A percentile compares a stretch with the other conserved stretches of the same genome.
phyloP scores from a whole-genome alignment of 1,140 invertebrate genomes.

The Drosophila subobscura region DNA sequence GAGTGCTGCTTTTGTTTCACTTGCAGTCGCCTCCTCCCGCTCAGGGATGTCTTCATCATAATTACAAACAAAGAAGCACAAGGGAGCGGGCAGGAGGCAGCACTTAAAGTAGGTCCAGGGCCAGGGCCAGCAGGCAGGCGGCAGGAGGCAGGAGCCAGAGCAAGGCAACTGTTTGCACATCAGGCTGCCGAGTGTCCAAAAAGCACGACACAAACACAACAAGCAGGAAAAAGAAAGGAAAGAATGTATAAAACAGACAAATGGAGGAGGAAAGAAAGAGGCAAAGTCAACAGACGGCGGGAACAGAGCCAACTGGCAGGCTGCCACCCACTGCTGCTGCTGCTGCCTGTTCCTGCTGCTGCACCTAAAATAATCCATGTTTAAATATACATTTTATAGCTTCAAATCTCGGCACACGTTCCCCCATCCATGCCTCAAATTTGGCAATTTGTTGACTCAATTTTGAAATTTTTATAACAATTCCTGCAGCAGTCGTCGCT shows the following conservation, averaged over 20 bases:
- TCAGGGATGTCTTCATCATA: constrained; percentile 55
- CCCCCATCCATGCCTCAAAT: no score
- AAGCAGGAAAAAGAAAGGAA: constrained; percentile 1
- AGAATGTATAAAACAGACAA: neutral
- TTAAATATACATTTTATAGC: no score
- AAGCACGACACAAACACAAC: constrained; percentile 5
- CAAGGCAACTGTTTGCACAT: constrained; percentile 58
- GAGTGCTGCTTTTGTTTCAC: constrained; percentile 53
- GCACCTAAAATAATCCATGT: constrained; percentile 1
- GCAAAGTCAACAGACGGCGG: constrained; percentile 56
- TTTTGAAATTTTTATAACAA: no score
- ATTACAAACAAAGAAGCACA: constrained; percentile 68
- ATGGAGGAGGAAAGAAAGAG: constrained; percentile 19
- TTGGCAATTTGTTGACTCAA: no score
- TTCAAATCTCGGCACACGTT: no score
- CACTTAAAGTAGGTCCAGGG: no score
- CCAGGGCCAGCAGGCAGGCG: neutral
- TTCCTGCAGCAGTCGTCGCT: no score
- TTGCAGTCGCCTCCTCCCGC: constrained; percentile 36
- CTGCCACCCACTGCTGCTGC: constrained; percentile 7
- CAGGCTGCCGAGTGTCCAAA: constrained; percentile 46
- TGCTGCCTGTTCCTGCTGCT: constrained; percentile 12
- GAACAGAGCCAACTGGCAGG: constrained; percentile 8
- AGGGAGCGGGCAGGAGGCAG: constrained; percentile 26
- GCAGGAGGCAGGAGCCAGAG: constrained; percentile 38